Conservation (phyloP, 2,888 invertebrate species). For the Sinodicranocentrus sp. region DNA sequence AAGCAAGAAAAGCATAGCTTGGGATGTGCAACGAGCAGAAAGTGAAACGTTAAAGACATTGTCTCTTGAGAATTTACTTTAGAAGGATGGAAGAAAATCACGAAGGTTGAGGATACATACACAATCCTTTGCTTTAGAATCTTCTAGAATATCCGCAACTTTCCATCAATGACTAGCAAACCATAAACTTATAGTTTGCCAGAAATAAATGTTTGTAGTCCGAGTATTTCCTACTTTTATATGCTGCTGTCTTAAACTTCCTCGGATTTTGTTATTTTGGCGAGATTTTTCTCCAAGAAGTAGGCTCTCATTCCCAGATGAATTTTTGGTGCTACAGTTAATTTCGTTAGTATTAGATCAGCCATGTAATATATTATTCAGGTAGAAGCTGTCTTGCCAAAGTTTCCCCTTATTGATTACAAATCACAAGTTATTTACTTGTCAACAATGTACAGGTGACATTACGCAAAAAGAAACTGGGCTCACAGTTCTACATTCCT, state of each 20-base stretch:
- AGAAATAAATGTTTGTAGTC: no score
- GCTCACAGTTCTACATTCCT: neutral
- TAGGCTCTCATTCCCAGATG: conserved; percentile 4
- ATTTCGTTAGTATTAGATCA: neutral
- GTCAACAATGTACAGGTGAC: conserved; percentile 14
- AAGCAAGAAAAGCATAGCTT: conserved; percentile 6
- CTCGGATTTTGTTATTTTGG: no score
- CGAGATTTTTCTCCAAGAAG: no score
- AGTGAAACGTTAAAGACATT: conserved; percentile 25
- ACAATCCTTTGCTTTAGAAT: no score
- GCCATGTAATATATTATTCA: conserved; percentile 11
- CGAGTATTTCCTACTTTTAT: no score
- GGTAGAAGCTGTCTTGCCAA: neutral
- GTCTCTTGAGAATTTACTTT: conserved; percentile 27
- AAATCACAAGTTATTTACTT: conserved; percentile 22
- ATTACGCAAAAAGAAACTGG: neutral
- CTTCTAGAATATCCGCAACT: no score
- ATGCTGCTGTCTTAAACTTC: no score
- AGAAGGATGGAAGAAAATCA: no score
- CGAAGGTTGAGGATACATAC: no score
- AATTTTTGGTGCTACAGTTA: neutral
- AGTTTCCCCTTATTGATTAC: neutral
- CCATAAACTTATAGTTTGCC: no score
- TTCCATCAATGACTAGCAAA: no score
- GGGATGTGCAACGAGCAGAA: conserved; percentile 34